These are phyloP conservation scores for Helleia helle DNA, from an alignment of 2,888 invertebrate genomes.

Conservation along the genomic window DNA sequence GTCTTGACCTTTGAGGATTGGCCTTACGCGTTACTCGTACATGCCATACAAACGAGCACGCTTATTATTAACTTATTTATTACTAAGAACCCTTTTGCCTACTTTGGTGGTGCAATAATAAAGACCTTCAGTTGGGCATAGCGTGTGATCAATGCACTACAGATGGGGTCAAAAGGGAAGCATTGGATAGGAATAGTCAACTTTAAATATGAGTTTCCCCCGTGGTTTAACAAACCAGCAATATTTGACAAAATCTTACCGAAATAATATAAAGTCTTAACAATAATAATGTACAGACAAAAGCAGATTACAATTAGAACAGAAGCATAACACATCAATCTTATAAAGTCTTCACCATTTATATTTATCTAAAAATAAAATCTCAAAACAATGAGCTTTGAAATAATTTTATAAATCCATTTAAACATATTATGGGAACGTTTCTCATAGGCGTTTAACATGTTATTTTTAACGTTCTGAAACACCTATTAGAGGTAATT, in stretches of 20 bases:
- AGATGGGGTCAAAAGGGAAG: too few relatives aligned
- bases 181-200: too few relatives aligned
- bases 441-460: slow-evolving; percentile 2
- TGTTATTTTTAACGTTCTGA: background rate
- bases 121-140: background rate
- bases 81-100: background rate
- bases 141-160: too few relatives aligned
- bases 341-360: too few relatives aligned
- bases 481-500: slow-evolving; percentile 3
- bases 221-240: too few relatives aligned
- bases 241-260: too few relatives aligned
- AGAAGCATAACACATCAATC: too few relatives aligned
- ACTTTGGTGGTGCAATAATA: background rate
- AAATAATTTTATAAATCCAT: background rate
- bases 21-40: background rate
- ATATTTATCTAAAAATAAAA: background rate
- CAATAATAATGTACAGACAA: too few relatives aligned
- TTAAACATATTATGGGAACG: slow-evolving; percentile 6
- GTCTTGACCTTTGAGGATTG: slow-evolving; percentile 18
- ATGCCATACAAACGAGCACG: background rate
- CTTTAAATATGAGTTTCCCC: too few relatives aligned
- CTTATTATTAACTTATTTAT: background rate
- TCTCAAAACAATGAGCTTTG: slow-evolving; percentile 2
- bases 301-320: too few relatives aligned
- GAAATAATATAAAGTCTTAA: too few relatives aligned